Evolutionary conservation across 2,888 invertebrate species (phyloP).

Genomic region (Coelinius sp.): DNA sequence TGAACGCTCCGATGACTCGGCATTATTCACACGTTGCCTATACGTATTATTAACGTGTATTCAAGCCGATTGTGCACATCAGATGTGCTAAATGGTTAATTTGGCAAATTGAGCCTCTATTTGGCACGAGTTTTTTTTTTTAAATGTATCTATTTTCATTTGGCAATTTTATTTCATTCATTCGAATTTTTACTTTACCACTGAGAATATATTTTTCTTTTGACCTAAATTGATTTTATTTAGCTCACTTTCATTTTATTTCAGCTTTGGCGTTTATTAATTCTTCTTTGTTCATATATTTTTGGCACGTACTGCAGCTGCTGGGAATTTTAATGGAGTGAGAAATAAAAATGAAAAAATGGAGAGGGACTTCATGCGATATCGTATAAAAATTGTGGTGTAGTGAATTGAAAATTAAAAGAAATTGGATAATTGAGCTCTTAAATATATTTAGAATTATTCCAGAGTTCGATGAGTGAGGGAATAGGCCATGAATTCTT

Average conservation of each 20-base stretch:
- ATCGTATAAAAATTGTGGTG: background rate
- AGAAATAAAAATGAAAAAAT: conserved; percentile 1
- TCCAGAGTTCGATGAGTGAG: background rate
- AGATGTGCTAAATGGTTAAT: conserved; percentile 38
- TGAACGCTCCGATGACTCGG: conserved; percentile 31
- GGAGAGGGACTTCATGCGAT: background rate
- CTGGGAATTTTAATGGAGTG: conserved; percentile 9
- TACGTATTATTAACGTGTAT: conserved; percentile 31
- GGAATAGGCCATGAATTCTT: background rate
- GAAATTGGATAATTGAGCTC: background rate
- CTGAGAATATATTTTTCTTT: too few species aligned
- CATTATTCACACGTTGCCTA: conserved; percentile 33
- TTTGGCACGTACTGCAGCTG: conserved; percentile 33
- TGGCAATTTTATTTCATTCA: background rate
- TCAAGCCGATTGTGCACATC: conserved; percentile 36
- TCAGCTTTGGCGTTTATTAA: conserved; percentile 4
- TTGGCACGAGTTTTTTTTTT: background rate
- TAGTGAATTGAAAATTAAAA: background rate
- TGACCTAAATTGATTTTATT: background rate
- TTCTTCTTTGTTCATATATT: conserved; percentile 19
- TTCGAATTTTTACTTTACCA: too few species aligned
- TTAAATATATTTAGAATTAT: background rate
- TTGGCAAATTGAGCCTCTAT: conserved; percentile 38
- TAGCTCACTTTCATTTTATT: background rate
- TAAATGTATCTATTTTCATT: background rate